Percentiles rank a stretch among this genome's conserved stretches.
phyloP scores from a whole-genome alignment of 2,888 invertebrate genomes.

The Hirtodrosophila histrioides region DNA sequence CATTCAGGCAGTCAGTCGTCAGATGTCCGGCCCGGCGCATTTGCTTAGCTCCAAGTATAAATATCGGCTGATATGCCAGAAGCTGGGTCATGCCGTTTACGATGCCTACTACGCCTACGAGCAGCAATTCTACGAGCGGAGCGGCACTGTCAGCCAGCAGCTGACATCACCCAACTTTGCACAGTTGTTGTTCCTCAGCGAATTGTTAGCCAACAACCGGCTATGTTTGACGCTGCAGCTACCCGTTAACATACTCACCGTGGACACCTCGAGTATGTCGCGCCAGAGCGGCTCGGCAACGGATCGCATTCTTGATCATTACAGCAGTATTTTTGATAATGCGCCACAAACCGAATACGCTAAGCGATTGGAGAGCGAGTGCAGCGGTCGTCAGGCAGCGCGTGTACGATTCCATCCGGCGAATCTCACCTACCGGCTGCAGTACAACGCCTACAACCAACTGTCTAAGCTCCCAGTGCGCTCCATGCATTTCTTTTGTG shows the following conservation, averaged over 20 bases:
- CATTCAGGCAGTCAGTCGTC: constrained; percentile 62
- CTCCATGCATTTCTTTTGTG: constrained; percentile 83
- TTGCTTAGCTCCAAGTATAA: constrained; percentile 84
- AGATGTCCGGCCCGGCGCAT: constrained; percentile 81
- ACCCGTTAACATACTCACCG: constrained; percentile 82
- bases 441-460: constrained; percentile 80
- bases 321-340: constrained; percentile 81
- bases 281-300: constrained; percentile 65
- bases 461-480: constrained; percentile 80
- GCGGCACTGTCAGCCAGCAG: constrained; percentile 60
- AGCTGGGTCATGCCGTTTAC: constrained; percentile 74
- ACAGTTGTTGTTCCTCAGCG: constrained; percentile 85
- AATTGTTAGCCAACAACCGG: constrained; percentile 84
- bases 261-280: constrained; percentile 79
- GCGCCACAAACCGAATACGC: constrained; percentile 82
- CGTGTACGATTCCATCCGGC: constrained; percentile 82
- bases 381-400: constrained; percentile 62
- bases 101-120: constrained; percentile 70
- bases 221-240: constrained; percentile 68
- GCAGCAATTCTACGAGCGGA: constrained; percentile 38
- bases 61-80: constrained; percentile 75
- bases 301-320: constrained; percentile 83
- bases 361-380: constrained; percentile 77
- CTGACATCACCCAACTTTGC: constrained; percentile 85
- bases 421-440: constrained; percentile 80